Conservation (phyloP, 1,140 invertebrate genomes). For the Andrena cerasifolii region DNA sequence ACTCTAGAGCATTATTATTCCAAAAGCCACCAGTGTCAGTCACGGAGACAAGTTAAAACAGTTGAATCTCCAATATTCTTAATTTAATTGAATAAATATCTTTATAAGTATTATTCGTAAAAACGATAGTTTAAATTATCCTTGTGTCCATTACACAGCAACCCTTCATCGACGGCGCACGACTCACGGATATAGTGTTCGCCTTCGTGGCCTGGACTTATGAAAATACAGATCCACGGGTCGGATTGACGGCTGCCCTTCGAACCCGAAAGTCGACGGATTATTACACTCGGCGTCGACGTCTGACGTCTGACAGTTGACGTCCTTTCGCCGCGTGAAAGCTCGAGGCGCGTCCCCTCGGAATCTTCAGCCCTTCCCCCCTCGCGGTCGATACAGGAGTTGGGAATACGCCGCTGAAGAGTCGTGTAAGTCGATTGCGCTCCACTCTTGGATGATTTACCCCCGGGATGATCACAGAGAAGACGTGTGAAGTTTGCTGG, state of each 20-base stretch:
- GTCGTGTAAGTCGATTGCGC: slow-evolving; percentile 54
- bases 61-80: too few relatives aligned
- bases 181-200: slow-evolving; percentile 55
- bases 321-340: slow-evolving; percentile 55
- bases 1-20: too few relatives aligned
- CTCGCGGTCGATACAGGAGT: not conserved
- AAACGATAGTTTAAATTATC: too few relatives aligned
- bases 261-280: slow-evolving; percentile 59
- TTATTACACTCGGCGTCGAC: slow-evolving; percentile 66
- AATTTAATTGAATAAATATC: too few relatives aligned
- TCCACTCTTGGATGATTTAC: slow-evolving; percentile 30
- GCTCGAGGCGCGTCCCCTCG: slow-evolving; percentile 23
- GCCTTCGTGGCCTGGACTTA: slow-evolving; percentile 59
- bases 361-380: slow-evolving; percentile 23
- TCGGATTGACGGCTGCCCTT: slow-evolving; percentile 58
- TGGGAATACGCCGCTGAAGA: not conserved
- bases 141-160: too few relatives aligned
- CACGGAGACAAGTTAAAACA: too few relatives aligned
- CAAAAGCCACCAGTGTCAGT: too few relatives aligned
- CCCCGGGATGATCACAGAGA: not conserved
- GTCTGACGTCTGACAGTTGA: slow-evolving; percentile 59
- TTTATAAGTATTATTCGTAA: too few relatives aligned
- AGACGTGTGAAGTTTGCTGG: not conserved
- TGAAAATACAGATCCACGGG: slow-evolving; percentile 64
- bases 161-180: slow-evolving; percentile 36